A percentile compares a stretch with the other conserved stretches of the same genome.
These are phyloP conservation scores for Uria aalge DNA, from an alignment of 2,113 vertebrate genomes.

Conservation along the genomic window DNA sequence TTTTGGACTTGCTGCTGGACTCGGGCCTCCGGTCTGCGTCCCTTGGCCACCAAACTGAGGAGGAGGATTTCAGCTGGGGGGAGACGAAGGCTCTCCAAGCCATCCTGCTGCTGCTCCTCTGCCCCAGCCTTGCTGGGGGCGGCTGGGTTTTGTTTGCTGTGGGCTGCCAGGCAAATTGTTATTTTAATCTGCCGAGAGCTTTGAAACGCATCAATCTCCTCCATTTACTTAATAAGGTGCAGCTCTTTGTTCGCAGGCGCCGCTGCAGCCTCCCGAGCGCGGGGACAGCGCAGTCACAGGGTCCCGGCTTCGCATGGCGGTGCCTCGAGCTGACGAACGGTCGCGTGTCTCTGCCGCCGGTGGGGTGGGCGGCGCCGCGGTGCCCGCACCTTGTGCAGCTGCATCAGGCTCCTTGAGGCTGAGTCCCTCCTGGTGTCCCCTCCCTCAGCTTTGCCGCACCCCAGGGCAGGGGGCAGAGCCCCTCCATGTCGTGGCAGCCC, in stretches of 20 bases:
- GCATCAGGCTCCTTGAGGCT: neutral
- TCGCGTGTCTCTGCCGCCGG: neutral
- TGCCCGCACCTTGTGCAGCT: neutral
- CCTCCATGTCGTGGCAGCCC: neutral
- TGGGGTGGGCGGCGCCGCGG: neutral
- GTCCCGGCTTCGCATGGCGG: neutral
- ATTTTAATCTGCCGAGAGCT: neutral
- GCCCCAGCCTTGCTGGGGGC: neutral
- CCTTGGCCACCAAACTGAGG: rapidly evolving
- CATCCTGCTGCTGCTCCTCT: neutral
- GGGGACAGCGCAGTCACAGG: neutral
- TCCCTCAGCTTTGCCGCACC: neutral
- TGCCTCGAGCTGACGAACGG: neutral
- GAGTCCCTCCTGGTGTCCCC: neutral
- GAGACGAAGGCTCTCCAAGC: neutral
- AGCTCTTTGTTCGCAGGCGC: slow-evolving; percentile 25
- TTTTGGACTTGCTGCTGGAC: neutral
- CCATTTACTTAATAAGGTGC: neutral
- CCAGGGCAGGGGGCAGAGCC: rapidly evolving
- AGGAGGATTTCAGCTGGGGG: neutral
- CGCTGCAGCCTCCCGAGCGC: neutral
- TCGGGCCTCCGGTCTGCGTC: neutral
- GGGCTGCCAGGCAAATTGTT: neutral
- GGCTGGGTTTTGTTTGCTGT: neutral
- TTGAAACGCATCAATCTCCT: neutral